Evolutionary conservation across 2,797 vertebrate species (phyloP), one percentile per base, ranked within the genome.

Genomic region (Lacerta bilineata): DNA sequence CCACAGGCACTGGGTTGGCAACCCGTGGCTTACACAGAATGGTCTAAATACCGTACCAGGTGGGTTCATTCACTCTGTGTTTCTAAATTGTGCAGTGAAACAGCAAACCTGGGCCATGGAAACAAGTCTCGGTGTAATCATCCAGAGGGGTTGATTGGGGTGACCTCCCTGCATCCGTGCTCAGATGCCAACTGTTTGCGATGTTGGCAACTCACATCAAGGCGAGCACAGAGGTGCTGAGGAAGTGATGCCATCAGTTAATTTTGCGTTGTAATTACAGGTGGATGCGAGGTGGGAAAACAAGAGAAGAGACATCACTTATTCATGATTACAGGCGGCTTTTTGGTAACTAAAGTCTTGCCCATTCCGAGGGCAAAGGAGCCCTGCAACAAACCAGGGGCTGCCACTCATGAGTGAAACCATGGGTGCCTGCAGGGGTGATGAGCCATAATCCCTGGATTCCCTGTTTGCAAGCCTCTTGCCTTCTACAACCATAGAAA

Each of bases 191-290:
- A 33, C 29, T 46, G 43, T 84, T 27, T 79, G 20, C 29, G 13
- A 36, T 33, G 23, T 69, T 66, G 68, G 55, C 41, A 80, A 41
- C 27, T 5, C 15, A 20, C 15, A 17, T 50, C 50, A 71, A 83
- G 66, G 9, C 33, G 17, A 71, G 23, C 9, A 8, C 11, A 5
- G 74, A 20, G 83, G 20, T 36, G 68, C 61, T 46, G 85, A 77
- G 29, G 33, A 17, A 41, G 50, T 41, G 55, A 75, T 74, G 83
- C 39, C 69, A 61, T 89, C 36, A 74, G 36, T 74, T 89, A 78
- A 84, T 88, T 87, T 84, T n/a, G 33, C 6, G 4, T 72, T 87
- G 76, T 66, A 90, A 84, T 90, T 87, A 87, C 77, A 84, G 69
- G 9, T 11, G 9, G 71, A 55, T 27, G 27, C 3, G 25, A 5